Evolutionary conservation across 2,113 vertebrate species (phyloP), one percentile per base, ranked within the genome.

Genomic region (Zosterops hypoxanthus): DNA sequence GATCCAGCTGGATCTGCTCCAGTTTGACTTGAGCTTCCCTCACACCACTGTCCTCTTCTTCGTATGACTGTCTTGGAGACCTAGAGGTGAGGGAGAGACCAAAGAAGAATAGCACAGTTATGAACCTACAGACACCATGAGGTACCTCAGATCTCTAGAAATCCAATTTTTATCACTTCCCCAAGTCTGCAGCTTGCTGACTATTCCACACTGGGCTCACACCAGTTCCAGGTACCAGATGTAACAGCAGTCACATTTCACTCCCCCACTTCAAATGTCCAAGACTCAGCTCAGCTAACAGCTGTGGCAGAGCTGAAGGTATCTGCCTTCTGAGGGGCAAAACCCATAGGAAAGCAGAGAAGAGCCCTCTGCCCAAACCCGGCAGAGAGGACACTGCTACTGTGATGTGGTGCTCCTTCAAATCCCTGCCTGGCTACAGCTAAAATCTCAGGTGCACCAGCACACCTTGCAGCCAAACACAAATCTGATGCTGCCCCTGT

Each of bases 1-100:
- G 97, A 63, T 97, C 82, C 42, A 97, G 94, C 18, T 94, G 91
- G 34, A 99, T 96, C 91, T 98, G 98, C 97, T 98, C 98, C 93
- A 99, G 93, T 64, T 96, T 97, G 93, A 89, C 97, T 86, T 98
- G 77, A 1, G 97, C 97, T 91, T 98, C 98, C 63, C 87, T 92
- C 88, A 97, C 94, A 3, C 86, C 79, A 17, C 90, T 8, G 0
- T 95, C 92, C 65, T 98, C 97, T 42, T 66, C 95, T 63, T 95
- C 95, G 3, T 82, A 94, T 3, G 61, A 46, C 15, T 72, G 80
- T 26, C 33, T 87, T 4, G 53, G 70, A 78, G 97, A 90, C 52
- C 97, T 98, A 28, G 31, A 52, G 25, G 21, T n/a, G 3, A 18
- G 4, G 14, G 20, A 77, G n/a, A 56, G 14, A 31, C 49, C 31